Percentiles rank a stretch among this genome's conserved stretches.
Evolutionary conservation across 2,113 vertebrate genomes (phyloP).

Genomic region (Cyprinodon tularosa): DNA sequence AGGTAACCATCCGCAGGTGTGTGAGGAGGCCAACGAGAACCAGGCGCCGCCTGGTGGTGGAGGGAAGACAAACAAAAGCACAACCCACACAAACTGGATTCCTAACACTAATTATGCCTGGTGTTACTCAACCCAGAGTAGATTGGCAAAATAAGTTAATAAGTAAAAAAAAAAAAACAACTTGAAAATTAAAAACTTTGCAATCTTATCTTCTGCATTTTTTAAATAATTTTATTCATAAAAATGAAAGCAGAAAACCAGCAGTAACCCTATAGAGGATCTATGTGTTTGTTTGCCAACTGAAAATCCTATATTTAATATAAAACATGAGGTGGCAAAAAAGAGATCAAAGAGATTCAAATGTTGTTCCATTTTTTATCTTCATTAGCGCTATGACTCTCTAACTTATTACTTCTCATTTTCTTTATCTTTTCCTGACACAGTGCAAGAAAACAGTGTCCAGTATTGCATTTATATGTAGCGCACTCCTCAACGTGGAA

Average conservation of each 20-base stretch:
- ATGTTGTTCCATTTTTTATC: neutral
- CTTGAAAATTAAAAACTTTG: neutral
- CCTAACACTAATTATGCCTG: too few relatives aligned
- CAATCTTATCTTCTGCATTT: neutral
- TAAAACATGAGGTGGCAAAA: neutral
- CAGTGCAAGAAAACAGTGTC: neutral
- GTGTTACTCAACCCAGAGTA: too few relatives aligned
- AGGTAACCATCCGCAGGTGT: too few relatives aligned
- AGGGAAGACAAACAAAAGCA: too few relatives aligned
- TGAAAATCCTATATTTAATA: neutral
- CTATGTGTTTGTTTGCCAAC: neutral
- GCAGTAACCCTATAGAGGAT: too few relatives aligned
- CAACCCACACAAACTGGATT: too few relatives aligned
- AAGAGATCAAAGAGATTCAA: neutral
- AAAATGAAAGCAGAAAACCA: too few relatives aligned
- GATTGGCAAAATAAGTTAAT: too few relatives aligned
- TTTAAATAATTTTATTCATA: neutral
- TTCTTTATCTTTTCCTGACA: constrained; percentile 3
- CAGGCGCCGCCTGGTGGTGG: too few relatives aligned
- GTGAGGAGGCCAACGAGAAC: too few relatives aligned
- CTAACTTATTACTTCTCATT: neutral
- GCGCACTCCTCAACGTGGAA: constrained; percentile 31
- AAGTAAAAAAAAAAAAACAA: too few relatives aligned
- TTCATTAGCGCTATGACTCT: neutral
- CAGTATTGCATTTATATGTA: constrained; percentile 19